Evolutionary conservation across 1,140 invertebrate genomes (phyloP), one percentile per base, ranked within the genome.

Genomic region (Platorchestia sp.): DNA sequence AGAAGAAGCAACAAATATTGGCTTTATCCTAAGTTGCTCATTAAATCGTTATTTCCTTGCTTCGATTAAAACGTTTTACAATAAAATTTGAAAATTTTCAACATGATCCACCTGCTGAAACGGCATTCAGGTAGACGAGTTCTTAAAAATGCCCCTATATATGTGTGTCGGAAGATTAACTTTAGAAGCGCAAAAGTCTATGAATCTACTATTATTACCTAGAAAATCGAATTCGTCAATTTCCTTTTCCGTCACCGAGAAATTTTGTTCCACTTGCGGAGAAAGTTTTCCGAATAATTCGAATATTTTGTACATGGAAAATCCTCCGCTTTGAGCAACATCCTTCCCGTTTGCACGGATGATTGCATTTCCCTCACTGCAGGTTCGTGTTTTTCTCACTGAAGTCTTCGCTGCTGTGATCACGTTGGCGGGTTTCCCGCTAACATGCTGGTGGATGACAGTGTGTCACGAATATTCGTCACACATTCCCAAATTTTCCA

Each of bases 291-390:
- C 87, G 87, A 89, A 44, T 42, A 89, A 41, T 89, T 41, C n/a
- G 42, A 89, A 42, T 89, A 89, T 89, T 89, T 89, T 27, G 5
- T 89, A 44, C n/a, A 89, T 42, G 87, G 87, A 89, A 89, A 89
- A 44, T 27, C 87, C 87, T 89, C 87, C 16, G 43, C 43, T 89
- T 89, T 41, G 87, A 89, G 87, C 87, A 89, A 89, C 87, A 89
- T 89, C 87, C 87, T 89, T 89, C 87, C 87, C 87, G 87, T 44
- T 89, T 42, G 87, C 41, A 42, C 87, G 87, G 87, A 89, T 89
- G 87, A 44, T 89, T 42, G 87, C 87, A 89, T 89, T 89, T 89
- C 87, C 87, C 41, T 89, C 14, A 42, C 41, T 89, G 87, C 14
- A 14, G 53, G 53, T 89, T 42, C n/a, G 59, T 75, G 59, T 75